Base-by-base conservation (phyloP, 2,113 vertebrate species). In the Zosterops lateralis region DNA sequence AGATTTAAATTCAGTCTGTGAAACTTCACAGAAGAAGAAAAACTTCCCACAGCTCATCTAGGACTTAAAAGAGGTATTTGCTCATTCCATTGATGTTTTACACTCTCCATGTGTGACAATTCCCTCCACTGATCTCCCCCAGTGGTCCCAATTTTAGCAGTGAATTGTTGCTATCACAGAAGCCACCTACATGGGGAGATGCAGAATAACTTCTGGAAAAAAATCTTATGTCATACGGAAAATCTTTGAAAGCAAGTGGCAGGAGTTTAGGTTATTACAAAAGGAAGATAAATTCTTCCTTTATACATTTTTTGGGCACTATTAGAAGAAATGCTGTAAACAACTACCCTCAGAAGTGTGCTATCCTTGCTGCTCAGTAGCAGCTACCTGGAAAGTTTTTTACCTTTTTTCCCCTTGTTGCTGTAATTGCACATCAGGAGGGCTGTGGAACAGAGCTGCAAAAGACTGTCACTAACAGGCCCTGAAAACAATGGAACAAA, bases 101-200 rank as follows among this genome's bases (percentile, higher is more conserved):
- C 38, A 61, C 65, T 71, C 80, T 85, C 80, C 87, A 70, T 51
- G 54, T 65, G 80, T 94, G 66, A 93, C 70, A 93, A 53, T 58
- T 92, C 73, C 66, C n/a, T 92, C 71, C 74, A 83, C 75, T 94
- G 90, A 95, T 95, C 92, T 94, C 74, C 71, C 84, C 24, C 64
- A 89, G 74, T 28, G 84, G 67, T 95, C 78, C 83, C 91, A 89
- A 93, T 95, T 95, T 92, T 76, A 53, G 76, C 87, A 86, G 48
- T 51, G 47, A 93, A 82, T 64, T 67, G 51, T 26, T 79, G 34
- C 32, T 56, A 53, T 48, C 80, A 73, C 2, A 90, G 93, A 76
- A 74, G 48, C 25, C 12, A 68, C 8, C 66, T 54, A 31, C 8
- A 0, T 45, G 60, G 64, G 84, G 82, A 91, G 75, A 66, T 48